Evolutionary conservation across 2,888 invertebrate species (phyloP).

Genomic region (Dynastes hyllus): DNA sequence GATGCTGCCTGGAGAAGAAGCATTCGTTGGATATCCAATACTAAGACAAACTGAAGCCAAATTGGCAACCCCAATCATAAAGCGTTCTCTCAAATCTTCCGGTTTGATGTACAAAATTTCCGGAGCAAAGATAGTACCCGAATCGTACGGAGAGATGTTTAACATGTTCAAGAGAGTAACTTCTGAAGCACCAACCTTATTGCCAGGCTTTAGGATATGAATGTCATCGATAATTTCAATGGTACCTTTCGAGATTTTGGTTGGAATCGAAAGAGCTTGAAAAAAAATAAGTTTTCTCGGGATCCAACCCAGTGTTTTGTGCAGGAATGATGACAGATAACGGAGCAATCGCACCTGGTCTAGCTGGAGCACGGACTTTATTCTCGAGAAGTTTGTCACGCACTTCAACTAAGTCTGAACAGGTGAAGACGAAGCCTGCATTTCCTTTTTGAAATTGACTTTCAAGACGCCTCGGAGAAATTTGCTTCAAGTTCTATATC

Average conservation of each 20-base stretch:
- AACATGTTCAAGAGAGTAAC: constrained; percentile 99
- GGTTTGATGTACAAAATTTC: constrained; percentile 98
- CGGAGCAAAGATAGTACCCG: constrained; percentile 97
- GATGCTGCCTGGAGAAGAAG: constrained; percentile 97
- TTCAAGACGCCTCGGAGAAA: too few relatives aligned
- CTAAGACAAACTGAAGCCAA: constrained; percentile 94
- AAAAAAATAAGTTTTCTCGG: constrained; percentile 99
- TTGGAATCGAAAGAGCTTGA: constrained; percentile 99
- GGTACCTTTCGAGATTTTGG: constrained; percentile 97
- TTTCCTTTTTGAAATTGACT: too few relatives aligned
- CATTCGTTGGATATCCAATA: constrained; percentile 96
- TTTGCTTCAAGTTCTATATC: too few relatives aligned
- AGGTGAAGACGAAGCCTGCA: constrained; percentile 99
- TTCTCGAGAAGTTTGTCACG: constrained; percentile 95
- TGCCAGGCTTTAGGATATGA: constrained; percentile 93
- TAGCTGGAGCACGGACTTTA: constrained; percentile 98
- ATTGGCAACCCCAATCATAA: constrained; percentile 95
- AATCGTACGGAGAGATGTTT: constrained; percentile 99
- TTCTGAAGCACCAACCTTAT: constrained; percentile 99
- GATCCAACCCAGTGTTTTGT: constrained; percentile 98
- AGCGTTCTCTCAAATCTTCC: constrained; percentile 93
- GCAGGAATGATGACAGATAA: constrained; percentile 97
- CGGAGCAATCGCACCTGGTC: constrained; percentile 97
- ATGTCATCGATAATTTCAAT: constrained; percentile 99
- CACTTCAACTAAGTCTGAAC: constrained; percentile 92